A percentile compares a stretch with the other conserved stretches of the same genome.
These are phyloP conservation scores for Xiphophorus maculatus DNA, from an alignment of 2,113 vertebrate species.

Conservation along the genomic window DNA sequence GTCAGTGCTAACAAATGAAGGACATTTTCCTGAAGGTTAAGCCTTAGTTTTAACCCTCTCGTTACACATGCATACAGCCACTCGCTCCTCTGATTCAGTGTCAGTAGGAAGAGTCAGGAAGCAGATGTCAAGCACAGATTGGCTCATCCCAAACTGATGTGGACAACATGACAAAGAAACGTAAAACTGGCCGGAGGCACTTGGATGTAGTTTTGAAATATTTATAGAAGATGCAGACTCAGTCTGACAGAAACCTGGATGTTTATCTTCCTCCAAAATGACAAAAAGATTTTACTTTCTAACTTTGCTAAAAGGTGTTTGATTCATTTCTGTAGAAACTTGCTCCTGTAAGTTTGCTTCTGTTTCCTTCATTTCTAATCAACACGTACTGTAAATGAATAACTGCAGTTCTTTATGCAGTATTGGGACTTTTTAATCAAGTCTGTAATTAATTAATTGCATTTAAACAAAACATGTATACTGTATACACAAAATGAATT, in stretches of 20 bases:
- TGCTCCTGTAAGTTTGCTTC: neutral
- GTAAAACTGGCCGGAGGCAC: slow-evolving; percentile 17
- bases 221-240: slow-evolving; percentile 29
- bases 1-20: slow-evolving; percentile 10
- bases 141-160: slow-evolving; percentile 4
- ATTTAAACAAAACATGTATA: no score
- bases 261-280: slow-evolving; percentile 15
- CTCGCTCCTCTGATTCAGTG: neutral
- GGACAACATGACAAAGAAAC: slow-evolving; percentile 4
- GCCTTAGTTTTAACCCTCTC: slow-evolving; percentile 18
- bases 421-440: no score
- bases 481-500: no score
- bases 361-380: neutral
- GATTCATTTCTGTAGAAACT: slow-evolving; percentile 19
- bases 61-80: neutral
- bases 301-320: neutral
- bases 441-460: no score
- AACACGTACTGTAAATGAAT: slow-evolving; percentile 13
- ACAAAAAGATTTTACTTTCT: slow-evolving; percentile 22
- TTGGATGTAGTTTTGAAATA: slow-evolving; percentile 32
- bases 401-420: slow-evolving; percentile 6
- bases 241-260: slow-evolving; percentile 17
- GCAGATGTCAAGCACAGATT: slow-evolving; percentile 39
- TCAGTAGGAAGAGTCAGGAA: neutral
- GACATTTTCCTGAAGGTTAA: neutral